Evolutionary conservation across 2,797 vertebrate species (phyloP).

Genomic region (Manis crassicaudata): DNA sequence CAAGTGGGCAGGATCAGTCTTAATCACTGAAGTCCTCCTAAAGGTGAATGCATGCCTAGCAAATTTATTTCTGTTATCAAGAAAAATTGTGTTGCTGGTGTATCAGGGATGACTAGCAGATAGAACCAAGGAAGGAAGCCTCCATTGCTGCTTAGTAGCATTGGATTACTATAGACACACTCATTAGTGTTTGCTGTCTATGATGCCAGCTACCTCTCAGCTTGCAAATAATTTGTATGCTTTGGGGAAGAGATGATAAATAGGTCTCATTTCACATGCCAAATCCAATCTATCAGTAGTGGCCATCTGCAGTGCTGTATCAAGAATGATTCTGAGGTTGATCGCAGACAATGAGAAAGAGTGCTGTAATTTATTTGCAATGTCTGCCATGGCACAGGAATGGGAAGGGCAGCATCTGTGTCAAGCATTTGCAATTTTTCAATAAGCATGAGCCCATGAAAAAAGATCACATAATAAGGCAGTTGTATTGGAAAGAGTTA

Average conservation of each 20-base stretch:
- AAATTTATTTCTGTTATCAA: neutral
- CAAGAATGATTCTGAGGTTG: constrained; percentile 8
- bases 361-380: neutral
- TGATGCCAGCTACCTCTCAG: neutral
- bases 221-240: neutral
- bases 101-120: neutral
- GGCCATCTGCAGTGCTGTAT: neutral
- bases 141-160: neutral
- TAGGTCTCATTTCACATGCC: neutral
- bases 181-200: neutral
- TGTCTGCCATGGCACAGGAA: neutral
- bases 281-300: neutral
- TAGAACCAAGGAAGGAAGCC: neutral
- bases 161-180: neutral
- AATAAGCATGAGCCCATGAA: neutral
- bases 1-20: neutral
- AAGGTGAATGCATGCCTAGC: neutral
- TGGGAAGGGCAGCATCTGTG: neutral
- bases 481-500: neutral
- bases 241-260: neutral
- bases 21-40: neutral
- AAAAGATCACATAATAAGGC: neutral
- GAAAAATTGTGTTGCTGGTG: neutral
- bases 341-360: neutral
- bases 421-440: neutral